phyloP scores from a whole-genome alignment of 2,797 vertebrate genomes.

The Emys orbicularis region DNA sequence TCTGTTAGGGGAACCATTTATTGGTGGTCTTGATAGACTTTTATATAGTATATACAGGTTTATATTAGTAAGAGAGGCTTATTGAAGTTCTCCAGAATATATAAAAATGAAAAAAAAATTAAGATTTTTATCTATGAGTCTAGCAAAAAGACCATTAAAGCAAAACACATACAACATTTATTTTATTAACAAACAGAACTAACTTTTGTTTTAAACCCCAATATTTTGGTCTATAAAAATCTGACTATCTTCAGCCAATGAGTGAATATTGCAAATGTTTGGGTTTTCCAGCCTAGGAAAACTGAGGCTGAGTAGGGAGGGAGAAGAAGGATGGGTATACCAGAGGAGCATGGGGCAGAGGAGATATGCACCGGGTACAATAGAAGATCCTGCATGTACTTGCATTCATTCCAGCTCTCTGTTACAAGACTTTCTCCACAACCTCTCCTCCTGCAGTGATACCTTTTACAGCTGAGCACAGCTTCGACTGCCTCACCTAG shows the following conservation, averaged over 20 bases:
- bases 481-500: background rate
- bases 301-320: background rate
- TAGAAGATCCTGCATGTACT: background rate
- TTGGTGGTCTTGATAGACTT: conserved; percentile 75
- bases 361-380: background rate
- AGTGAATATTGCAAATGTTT: conserved; percentile 32
- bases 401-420: background rate
- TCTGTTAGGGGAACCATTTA: conserved; percentile 73
- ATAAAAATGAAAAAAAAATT: conserved; percentile 48
- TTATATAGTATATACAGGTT: conserved; percentile 53
- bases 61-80: conserved; percentile 41
- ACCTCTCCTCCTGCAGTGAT: background rate
- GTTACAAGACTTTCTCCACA: background rate
- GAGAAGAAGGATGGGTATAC: background rate
- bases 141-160: background rate
- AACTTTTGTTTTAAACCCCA: conserved; percentile 48
- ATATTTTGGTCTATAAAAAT: conserved; percentile 44
- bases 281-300: background rate
- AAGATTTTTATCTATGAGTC: background rate
- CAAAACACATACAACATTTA: background rate
- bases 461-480: background rate
- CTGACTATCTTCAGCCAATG: conserved; percentile 34
- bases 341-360: background rate
- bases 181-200: background rate
- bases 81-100: background rate